Evolutionary conservation across 2,888 invertebrate genomes (phyloP), one percentile per base, ranked within the genome.

Genomic region (Limnephilus rhombicus): DNA sequence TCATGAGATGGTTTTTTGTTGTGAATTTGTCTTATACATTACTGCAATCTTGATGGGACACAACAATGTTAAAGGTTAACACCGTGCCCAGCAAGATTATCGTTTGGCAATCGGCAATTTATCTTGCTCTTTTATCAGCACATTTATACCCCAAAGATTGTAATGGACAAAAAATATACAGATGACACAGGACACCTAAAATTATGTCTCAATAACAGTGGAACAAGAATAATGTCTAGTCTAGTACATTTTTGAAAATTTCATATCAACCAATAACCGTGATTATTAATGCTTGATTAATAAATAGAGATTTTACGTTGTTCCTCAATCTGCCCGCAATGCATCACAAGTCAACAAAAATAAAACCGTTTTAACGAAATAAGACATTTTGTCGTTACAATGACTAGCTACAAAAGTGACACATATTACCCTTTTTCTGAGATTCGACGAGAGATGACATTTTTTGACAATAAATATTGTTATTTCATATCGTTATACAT

Each of bases 401-500:
- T 80, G 88, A 89, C 88, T 89, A 89, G 80, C 88, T 89, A 89
- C 68, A 45, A 89, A 45, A 80, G 80, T 89, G 88, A 89, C 88
- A 89, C 49, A 45, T 82, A 90, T 90, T 90, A 90, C 90, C 90
- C 90, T 90, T 90, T 90, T 90, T 29, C 68, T 68, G 80, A 29
- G 80, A 80, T 80, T 81, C 68, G 31, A 87, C 88, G 80, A 80
- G 90, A 90, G 90, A 82, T 82, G 82, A 81, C 49, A 31, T 68
- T 68, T 68, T 68, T 68, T 82, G 90, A 83, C 88, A 49, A 89
- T 49, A 80, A 89, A 45, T 83, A 90, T 37, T 89, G 31, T 80
- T 89, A 81, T 41, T 80, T 15, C 81, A 82, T 82, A 90, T 90
- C 89, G 89, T 89, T 90, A 90, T 90, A 90, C 90, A 82, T 90